These are phyloP conservation scores for Garrulus glandarius DNA, from an alignment of 2,797 vertebrate species.

Conservation along the genomic window DNA sequence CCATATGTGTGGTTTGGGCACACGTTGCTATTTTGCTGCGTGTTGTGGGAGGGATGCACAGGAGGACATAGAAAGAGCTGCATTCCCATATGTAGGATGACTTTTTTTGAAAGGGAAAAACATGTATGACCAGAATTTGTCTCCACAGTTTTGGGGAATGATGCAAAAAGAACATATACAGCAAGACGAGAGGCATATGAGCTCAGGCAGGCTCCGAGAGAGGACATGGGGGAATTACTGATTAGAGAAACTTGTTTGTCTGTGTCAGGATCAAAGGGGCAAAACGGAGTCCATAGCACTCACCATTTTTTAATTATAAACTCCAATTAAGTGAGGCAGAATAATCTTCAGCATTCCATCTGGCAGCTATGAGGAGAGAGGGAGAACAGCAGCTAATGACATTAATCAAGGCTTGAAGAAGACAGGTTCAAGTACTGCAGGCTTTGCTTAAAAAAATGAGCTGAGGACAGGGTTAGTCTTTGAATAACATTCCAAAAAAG, in stretches of 20 bases:
- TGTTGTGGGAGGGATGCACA: not conserved
- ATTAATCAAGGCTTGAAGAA: constrained; percentile 61
- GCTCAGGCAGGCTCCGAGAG: not conserved
- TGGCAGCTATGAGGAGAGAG: constrained; percentile 33
- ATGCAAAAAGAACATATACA: not conserved
- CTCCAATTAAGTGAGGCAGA: constrained; percentile 52
- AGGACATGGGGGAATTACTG: not conserved
- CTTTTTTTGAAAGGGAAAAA: not conserved
- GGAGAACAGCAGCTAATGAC: not conserved
- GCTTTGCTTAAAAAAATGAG: constrained; percentile 15
- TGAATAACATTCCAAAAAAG: not conserved
- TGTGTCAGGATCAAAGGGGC: constrained; percentile 28
- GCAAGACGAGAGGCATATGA: not conserved
- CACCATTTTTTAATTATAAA: constrained; percentile 58
- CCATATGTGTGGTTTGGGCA: not conserved
- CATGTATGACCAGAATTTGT: not conserved
- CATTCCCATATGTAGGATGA: not conserved
- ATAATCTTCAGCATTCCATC: constrained; percentile 55
- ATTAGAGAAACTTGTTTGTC: constrained; percentile 41
- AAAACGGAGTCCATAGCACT: not conserved
- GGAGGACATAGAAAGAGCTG: not conserved
- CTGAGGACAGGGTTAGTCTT: not conserved
- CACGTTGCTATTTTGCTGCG: not conserved
- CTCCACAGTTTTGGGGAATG: not conserved
- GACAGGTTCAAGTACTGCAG: constrained; percentile 34